Base-by-base conservation (phyloP, 2,888 invertebrate genomes). In the Caenorhabditis sp. region DNA sequence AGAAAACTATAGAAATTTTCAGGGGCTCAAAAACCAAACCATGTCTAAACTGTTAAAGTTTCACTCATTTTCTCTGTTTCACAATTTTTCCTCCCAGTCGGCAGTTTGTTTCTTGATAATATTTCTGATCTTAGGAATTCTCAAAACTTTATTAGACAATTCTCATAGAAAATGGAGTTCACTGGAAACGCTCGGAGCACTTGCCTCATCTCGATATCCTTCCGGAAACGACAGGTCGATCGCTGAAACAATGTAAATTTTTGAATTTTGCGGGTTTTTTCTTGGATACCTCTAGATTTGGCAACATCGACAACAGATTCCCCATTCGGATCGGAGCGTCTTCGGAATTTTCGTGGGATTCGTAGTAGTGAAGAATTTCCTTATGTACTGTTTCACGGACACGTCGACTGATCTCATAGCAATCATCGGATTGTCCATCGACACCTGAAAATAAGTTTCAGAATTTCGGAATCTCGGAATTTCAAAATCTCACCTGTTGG, bases 341-440 rank as follows among this genome's bases (percentile, higher is more conserved):
- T 31, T 47, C 56, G 16, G n/a, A 16, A 31, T 22, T 47, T 31
- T 26, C 58, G 0, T 22, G 44, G 16, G 24, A 5, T 5, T 24
- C 19, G 19, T 56, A 75, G 19, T 75, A 75, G 0, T 64, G 31
- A 8, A 75, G 24, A 0, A 75, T 28, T 16, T 75, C 75, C 10
- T 24, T 24, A 19, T 75, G 75, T 3, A 75, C 56, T 0, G 35
- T 26, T 16, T 75, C 66, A 12, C 75, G 16, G 2, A 66, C n/a
- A 16, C 14, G 19, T 19, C 75, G 10, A 19, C 75, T 38, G 7
- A 58, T 28, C 47, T 54, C 58, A 1, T 31, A 24, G 22, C 64
- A 66, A 0, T 38, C 19, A 7, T 75, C 75, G 14, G 75, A 75
- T 56, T 66, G 75, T 3, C 64, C 75, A 19, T 75, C 75, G 0